phyloP scores from a whole-genome alignment of 2,797 vertebrate species.

The Danio kyathit region DNA sequence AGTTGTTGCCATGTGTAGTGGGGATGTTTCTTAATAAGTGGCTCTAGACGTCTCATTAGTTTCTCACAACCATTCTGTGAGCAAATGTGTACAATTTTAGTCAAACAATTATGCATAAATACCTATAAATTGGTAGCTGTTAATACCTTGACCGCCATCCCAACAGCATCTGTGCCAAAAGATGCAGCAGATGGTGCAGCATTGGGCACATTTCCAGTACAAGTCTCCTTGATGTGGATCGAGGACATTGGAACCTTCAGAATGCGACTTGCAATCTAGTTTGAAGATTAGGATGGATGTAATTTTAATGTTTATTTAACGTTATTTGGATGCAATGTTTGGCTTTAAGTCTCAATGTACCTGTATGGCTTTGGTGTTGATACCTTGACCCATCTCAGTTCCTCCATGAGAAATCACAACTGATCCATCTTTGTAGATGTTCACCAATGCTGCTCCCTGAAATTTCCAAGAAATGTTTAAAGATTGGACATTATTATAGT shows the following conservation, averaged over 20 bases:
- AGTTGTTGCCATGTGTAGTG: constrained; percentile 79
- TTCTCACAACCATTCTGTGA: constrained; percentile 82
- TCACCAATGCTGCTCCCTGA: constrained; percentile 78
- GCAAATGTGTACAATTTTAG: constrained; percentile 52
- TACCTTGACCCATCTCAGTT: constrained; percentile 78
- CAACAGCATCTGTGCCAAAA: constrained; percentile 80
- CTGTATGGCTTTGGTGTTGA: constrained; percentile 81
- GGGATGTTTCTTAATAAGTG: constrained; percentile 76
- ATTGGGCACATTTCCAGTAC: constrained; percentile 81
- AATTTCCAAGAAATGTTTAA: background rate
- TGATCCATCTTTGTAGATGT: constrained; percentile 78
- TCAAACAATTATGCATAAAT: background rate
- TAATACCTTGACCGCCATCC: constrained; percentile 83
- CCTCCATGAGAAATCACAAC: constrained; percentile 77
- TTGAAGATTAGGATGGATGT: too few relatives aligned
- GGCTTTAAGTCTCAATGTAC: constrained; percentile 51
- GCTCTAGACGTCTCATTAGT: constrained; percentile 80
- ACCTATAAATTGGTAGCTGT: background rate
- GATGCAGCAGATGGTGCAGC: constrained; percentile 77
- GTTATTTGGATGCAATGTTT: constrained; percentile 2
- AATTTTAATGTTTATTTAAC: background rate
- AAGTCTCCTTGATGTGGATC: constrained; percentile 82
- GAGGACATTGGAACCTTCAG: constrained; percentile 80
- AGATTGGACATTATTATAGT: background rate
- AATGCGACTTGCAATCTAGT: constrained; percentile 82